Conservation (phyloP, 2,888 invertebrate genomes). For the Microplitis manilae region DNA sequence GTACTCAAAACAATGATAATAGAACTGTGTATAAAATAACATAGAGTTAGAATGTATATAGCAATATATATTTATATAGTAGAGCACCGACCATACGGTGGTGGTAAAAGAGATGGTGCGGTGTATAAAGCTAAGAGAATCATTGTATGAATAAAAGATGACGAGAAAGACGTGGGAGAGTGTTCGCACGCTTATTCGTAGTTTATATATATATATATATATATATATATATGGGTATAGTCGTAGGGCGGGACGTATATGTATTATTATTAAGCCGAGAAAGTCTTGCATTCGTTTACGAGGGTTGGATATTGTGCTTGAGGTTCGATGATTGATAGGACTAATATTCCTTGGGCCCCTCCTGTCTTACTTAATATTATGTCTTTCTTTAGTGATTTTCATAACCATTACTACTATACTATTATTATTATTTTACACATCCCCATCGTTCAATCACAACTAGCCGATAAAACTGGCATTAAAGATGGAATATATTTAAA, state of each 20-base stretch:
- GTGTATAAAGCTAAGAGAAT: slow-evolving; percentile 44
- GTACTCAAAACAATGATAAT: too few relatives aligned
- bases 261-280: slow-evolving; percentile 42
- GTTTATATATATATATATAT: not conserved
- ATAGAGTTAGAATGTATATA: not conserved
- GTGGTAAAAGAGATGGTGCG: not conserved
- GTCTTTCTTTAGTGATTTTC: not conserved
- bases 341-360: slow-evolving; percentile 61
- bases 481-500: slow-evolving; percentile 59
- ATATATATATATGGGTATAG: slow-evolving; percentile 37
- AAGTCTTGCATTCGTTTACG: slow-evolving; percentile 30
- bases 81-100: not conserved
- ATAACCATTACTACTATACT: not conserved
- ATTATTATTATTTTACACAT: slow-evolving; percentile 1
- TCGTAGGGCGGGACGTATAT: slow-evolving; percentile 39
- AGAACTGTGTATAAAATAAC: too few relatives aligned
- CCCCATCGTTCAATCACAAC: slow-evolving; percentile 33
- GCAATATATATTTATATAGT: not conserved
- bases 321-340: slow-evolving; percentile 67
- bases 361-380: slow-evolving; percentile 8
- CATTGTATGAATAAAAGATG: slow-evolving; percentile 61
- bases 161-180: slow-evolving; percentile 49
- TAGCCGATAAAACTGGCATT: slow-evolving; percentile 64
- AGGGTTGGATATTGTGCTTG: slow-evolving; percentile 30
- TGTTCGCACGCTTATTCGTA: slow-evolving; percentile 53